A percentile compares a stretch with the other conserved stretches of the same genome.
Evolutionary conservation across 1,140 invertebrate species (phyloP).

Genomic region (Apocrypta bakeri): DNA sequence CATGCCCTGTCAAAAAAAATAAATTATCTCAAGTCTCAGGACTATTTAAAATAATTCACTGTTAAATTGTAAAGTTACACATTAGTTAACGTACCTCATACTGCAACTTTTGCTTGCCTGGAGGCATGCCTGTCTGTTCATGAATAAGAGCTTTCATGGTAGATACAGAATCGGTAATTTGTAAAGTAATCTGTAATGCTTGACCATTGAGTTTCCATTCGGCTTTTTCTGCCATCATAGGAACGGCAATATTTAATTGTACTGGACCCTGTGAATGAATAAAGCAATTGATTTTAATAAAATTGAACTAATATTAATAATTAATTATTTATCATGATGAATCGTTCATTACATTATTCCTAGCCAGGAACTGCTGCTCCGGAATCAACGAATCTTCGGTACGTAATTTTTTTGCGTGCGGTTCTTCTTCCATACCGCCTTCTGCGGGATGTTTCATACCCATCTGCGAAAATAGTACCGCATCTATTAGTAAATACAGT

Average conservation of each 20-base stretch:
- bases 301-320: not conserved
- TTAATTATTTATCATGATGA: slow-evolving; percentile 2
- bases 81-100: too few species aligned
- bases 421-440: slow-evolving; percentile 83
- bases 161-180: slow-evolving; percentile 87
- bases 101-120: slow-evolving; percentile 97
- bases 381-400: slow-evolving; percentile 95
- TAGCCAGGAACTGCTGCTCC: slow-evolving; percentile 87
- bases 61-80: slow-evolving; percentile 50
- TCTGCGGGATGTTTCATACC: slow-evolving; percentile 74
- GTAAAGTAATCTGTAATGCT: slow-evolving; percentile 85
- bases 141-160: slow-evolving; percentile 93
- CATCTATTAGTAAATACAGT: too few species aligned
- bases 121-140: slow-evolving; percentile 93
- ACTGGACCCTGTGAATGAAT: slow-evolving; percentile 78
- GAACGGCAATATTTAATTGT: slow-evolving; percentile 86
- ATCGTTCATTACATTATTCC: slow-evolving; percentile 75
- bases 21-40: not conserved
- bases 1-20: slow-evolving; percentile 83
- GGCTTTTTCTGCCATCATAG: slow-evolving; percentile 89
- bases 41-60: not conserved
- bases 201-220: slow-evolving; percentile 99
- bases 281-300: slow-evolving; percentile 7
- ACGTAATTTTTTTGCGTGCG: slow-evolving; percentile 89
- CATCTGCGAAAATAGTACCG: slow-evolving; percentile 62